Conservation (phyloP, 2,888 invertebrate species). For the Elmis aenea region DNA sequence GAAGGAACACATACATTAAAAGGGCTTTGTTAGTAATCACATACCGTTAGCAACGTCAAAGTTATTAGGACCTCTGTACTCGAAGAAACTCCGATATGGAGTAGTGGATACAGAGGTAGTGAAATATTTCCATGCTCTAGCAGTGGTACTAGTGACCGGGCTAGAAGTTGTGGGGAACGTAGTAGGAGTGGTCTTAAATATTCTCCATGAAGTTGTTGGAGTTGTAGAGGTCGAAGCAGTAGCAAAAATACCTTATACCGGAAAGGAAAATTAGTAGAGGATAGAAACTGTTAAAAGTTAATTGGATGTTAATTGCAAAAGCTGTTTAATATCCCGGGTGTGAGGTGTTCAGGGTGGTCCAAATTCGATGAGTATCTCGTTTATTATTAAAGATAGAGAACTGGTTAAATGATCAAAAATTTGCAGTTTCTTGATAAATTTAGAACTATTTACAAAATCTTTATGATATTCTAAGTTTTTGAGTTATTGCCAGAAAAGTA, state of each 20-base stretch:
- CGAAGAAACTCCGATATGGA: slow-evolving; percentile 40
- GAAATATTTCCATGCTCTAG: slow-evolving; percentile 36
- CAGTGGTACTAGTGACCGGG: slow-evolving; percentile 31
- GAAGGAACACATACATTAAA: too few relatives aligned
- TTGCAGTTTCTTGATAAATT: too few relatives aligned
- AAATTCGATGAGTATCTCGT: too few relatives aligned
- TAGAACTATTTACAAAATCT: too few relatives aligned
- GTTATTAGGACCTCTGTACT: slow-evolving; percentile 44
- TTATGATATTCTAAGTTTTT: too few relatives aligned
- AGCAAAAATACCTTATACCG: slow-evolving; percentile 11
- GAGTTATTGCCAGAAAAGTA: too few relatives aligned
- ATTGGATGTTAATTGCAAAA: too few relatives aligned
- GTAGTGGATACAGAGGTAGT: slow-evolving; percentile 25
- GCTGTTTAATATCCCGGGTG: too few relatives aligned
- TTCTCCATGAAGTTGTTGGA: slow-evolving; percentile 34
- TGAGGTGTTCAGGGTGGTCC: too few relatives aligned
- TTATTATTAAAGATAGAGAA: too few relatives aligned
- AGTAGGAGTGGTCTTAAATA: slow-evolving; percentile 31
- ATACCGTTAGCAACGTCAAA: slow-evolving; percentile 39
- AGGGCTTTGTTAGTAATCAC: slow-evolving; percentile 8
- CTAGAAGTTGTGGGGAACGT: slow-evolving; percentile 47
- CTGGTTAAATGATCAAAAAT: too few relatives aligned
- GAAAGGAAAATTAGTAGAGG: slow-evolving; percentile 8
- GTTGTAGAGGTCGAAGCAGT: slow-evolving; percentile 44
- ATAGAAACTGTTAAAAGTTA: neutral